Base-by-base conservation (phyloP, 2,888 invertebrate species). In the Panzeria rudis region DNA sequence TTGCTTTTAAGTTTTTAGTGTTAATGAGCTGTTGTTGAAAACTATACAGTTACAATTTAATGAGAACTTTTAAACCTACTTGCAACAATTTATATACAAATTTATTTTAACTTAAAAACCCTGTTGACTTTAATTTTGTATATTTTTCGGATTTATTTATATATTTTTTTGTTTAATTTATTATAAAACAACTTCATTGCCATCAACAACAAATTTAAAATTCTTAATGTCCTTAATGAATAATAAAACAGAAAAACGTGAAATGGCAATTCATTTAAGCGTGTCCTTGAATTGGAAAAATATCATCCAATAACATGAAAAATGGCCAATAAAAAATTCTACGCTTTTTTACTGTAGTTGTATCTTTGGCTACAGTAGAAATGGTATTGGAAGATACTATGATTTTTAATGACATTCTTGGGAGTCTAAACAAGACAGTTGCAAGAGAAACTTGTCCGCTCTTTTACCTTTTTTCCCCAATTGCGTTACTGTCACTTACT, bases 181-280 rank as follows among this genome's bases (percentile, higher is more conserved):
- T 69, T 41, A 9, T 29, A 9, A 11, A 62, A 59, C 9, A 17
- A 35, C 35, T 47, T 44, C 7, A 50, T 35, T 59, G 25, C 25
- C 17, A 38, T 25, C 15, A 52, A 47, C 52, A 52, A 52, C n/a
- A 23, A 69, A 69, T 59, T 20, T 23, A 54, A 38, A 54, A 23
- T 71, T 54, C 44, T 54, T 44, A 72, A 64, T 79, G 54, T 72
- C 54, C 71, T 71, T 64, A 79, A 72, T 79, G 44, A 64, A 64
- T 64, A 64, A 62, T 44, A 54, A 54, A 72, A 54, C 2, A n/a
- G 23, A 20, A 23, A 50, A 32, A 23, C 23, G 1, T 29, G 2
- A 56, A 66, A 56, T 32, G 20, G 20, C 38, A 75, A 52, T 38
- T 52, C 38, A 52, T 62, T 52, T 52, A 72, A 66, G 32, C 3